Evolutionary conservation across 2,888 invertebrate species (phyloP).

Genomic region (Dendrolimus houi): DNA sequence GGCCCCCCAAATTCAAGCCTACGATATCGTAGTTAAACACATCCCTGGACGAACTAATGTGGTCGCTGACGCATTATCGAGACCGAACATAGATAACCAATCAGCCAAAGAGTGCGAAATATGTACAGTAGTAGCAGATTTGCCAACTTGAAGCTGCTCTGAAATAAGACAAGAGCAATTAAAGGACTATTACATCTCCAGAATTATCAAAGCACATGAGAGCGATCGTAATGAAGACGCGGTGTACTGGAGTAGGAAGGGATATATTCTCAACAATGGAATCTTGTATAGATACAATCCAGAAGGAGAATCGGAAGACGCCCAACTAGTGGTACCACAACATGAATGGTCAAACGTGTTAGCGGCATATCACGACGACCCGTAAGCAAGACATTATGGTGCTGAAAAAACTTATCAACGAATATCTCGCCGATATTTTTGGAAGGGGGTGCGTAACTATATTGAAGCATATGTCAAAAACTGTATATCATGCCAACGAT

Average conservation of each 20-base stretch:
- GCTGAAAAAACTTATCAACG: constrained; percentile 2
- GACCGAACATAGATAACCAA: constrained; percentile 9
- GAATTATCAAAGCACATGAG: constrained; percentile 11
- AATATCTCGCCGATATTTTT: constrained; percentile 7
- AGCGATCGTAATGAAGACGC: constrained; percentile 1
- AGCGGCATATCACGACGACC: background rate
- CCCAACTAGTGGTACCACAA: constrained; percentile 1
- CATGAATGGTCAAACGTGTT: constrained; percentile 1
- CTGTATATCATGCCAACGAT: constrained; percentile 25
- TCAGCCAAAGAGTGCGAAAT: constrained; percentile 8
- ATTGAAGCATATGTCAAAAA: constrained; percentile 15
- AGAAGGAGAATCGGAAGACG: background rate
- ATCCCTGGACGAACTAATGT: constrained; percentile 10
- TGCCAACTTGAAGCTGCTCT: background rate
- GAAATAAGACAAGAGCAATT: constrained; percentile 6
- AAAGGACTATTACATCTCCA: constrained; percentile 4
- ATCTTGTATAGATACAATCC: background rate
- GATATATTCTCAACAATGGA: background rate
- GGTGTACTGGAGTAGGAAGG: background rate
- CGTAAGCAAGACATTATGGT: background rate
- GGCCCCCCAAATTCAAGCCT: constrained; percentile 13
- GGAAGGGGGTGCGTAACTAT: constrained; percentile 11
- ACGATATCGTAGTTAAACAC: constrained; percentile 11
- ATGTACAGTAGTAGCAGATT: background rate
- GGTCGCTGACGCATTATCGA: constrained; percentile 15